A percentile compares a stretch with the other conserved stretches of the same genome.
phyloP scores from a whole-genome alignment of 2,888 invertebrate species.

The Pedicia rivosa region DNA sequence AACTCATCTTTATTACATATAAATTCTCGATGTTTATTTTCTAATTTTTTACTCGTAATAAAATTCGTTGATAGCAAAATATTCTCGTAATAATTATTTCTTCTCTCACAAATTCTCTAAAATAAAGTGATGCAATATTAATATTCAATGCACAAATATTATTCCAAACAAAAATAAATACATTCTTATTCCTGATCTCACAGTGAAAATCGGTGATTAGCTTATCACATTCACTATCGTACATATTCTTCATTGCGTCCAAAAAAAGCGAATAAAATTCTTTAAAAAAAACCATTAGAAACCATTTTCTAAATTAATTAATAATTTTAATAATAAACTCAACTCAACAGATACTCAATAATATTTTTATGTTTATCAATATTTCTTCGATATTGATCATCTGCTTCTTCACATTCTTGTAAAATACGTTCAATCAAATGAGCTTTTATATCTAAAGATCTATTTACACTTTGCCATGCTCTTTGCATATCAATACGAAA shows the following conservation, averaged over 20 bases:
- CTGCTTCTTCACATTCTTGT: not conserved
- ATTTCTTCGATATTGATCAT: constrained; percentile 4
- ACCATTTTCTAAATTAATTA: not conserved
- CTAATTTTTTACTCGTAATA: not conserved
- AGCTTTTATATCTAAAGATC: constrained; percentile 1
- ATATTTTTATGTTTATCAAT: not conserved
- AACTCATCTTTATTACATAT: not conserved
- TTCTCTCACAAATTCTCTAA: not conserved
- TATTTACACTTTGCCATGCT: constrained; percentile 1
- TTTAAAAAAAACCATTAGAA: not conserved
- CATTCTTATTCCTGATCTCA: not conserved
- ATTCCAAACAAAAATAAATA: not conserved
- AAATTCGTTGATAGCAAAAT: constrained; percentile 3
- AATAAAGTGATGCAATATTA: not conserved
- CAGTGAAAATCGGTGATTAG: constrained; percentile 1
- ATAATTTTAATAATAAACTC: not conserved
- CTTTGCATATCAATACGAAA: constrained; percentile 18
- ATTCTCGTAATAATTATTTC: constrained; percentile 2
- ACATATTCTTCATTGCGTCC: not conserved
- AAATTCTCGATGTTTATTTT: not conserved
- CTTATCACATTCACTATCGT: not conserved
- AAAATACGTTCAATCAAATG: not conserved
- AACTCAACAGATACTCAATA: not conserved
- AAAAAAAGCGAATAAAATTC: not conserved
- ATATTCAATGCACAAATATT: too few species aligned